These are phyloP conservation scores for Berghia stephanieae DNA, from an alignment of 1,140 invertebrate genomes.

Conservation along the genomic window DNA sequence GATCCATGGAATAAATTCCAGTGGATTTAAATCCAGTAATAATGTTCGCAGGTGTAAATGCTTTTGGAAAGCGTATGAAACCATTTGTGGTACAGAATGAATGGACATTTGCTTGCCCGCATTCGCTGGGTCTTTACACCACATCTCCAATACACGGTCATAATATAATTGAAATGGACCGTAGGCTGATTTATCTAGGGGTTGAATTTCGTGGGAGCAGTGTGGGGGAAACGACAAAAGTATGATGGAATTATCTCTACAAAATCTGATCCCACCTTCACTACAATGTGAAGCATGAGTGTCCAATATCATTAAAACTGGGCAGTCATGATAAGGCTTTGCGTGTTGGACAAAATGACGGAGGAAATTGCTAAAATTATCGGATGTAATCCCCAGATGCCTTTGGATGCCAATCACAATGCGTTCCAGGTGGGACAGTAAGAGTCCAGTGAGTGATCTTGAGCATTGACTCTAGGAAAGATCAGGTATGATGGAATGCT, in stretches of 20 bases:
- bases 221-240: constrained; percentile 44
- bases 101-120: constrained; percentile 9
- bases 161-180: constrained; percentile 32
- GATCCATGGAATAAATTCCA: constrained; percentile 1
- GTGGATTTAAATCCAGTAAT: background rate
- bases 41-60: background rate
- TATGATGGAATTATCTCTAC: constrained; percentile 40
- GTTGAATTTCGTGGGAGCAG: constrained; percentile 48
- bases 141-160: background rate
- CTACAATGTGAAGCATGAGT: constrained; percentile 44
- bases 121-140: constrained; percentile 1
- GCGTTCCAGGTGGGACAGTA: background rate
- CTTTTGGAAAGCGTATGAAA: constrained; percentile 6
- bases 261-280: constrained; percentile 50
- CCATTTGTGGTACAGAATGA: background rate
- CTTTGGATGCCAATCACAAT: background rate
- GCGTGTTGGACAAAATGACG: constrained; percentile 8
- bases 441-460: constrained; percentile 10
- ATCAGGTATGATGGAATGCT: background rate
- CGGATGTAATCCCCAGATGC: constrained; percentile 26
- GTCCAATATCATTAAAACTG: constrained; percentile 44
- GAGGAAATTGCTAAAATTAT: constrained; percentile 17
- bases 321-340: constrained; percentile 12
- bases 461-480: background rate
- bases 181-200: constrained; percentile 44